Evolutionary conservation across 2,888 invertebrate genomes (phyloP), one percentile per base, ranked within the genome.

Genomic region (Ptilodon capucinus): DNA sequence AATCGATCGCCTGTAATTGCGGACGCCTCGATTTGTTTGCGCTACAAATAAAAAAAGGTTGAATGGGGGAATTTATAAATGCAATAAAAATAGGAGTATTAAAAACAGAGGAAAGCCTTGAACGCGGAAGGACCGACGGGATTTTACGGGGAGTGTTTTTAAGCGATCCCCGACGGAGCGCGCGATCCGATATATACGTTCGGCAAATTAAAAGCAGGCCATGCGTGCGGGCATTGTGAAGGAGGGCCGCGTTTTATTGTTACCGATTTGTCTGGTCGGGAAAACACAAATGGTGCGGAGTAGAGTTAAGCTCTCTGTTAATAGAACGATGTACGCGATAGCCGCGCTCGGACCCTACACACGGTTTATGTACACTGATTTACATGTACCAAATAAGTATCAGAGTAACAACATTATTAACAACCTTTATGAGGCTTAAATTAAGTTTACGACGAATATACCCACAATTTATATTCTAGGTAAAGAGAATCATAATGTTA

Each of bases 161-260:
- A 86, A 86, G 79, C 81, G 81, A 73, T 75, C 64, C 69, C 68
- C 72, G 69, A 44, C 65, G 71, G 70, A 71, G 74, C 73, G 75
- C 60, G 65, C 77, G 78, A 81, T 78, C 76, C 77, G 81, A 80
- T 83, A 81, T 77, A 76, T 76, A 74, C 83, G 82, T 81, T 80
- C 76, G 85, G 83, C 78, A 90, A 90, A 91, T 91, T 90, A 91
- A 90, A 90, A 91, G 76, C 84, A 85, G 84, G 72, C 86, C 82
- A 87, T 86, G 89, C 90, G 87, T 82, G 72, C 74, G 57, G 65
- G 76, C 76, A 85, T 87, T 87, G 89, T 87, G 80, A 73, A 80
- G 78, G 71, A 76, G 78, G 70, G 71, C 73, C 81, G 62, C 76
- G 78, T 74, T 86, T 86, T 85, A 89, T 90, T 90, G 89, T 90